Evolutionary conservation across 2,888 invertebrate genomes (phyloP).

Genomic region (Drosophila tripunctata): DNA sequence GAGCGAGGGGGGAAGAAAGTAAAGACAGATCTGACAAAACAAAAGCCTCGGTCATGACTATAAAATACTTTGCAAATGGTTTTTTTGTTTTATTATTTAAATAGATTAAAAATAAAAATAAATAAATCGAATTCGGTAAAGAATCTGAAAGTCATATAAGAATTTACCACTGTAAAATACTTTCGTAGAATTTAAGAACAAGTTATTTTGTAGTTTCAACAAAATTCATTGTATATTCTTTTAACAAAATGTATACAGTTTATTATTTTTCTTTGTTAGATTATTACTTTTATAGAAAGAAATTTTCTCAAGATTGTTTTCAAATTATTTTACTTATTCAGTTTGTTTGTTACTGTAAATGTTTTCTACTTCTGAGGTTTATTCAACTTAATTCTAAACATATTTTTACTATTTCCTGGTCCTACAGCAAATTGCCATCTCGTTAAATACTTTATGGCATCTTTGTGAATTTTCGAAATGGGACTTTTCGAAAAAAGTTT

Average conservation of each 20-base stretch:
- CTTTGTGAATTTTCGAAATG: conserved; percentile 6
- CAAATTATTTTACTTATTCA: neutral
- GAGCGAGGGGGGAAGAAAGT: neutral
- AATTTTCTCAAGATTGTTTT: neutral
- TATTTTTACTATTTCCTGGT: neutral
- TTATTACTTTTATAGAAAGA: no score
- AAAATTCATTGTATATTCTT: neutral
- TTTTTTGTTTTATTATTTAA: neutral
- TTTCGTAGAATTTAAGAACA: no score
- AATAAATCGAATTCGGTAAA: neutral
- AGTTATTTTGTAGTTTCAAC: no score
- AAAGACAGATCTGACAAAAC: conserved; percentile 15
- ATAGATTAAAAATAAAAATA: neutral
- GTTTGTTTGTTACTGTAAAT: no score
- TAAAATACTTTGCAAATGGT: conserved; percentile 32
- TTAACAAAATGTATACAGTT: no score
- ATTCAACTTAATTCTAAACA: neutral
- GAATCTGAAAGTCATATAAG: conserved; percentile 4
- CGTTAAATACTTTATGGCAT: conserved; percentile 39
- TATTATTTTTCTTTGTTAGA: neutral
- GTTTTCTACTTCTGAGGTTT: neutral
- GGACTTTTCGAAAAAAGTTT: neutral
- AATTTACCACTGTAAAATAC: no score
- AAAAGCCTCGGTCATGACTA: conserved; percentile 31
- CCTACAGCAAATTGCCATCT: conserved; percentile 1